phyloP scores from a whole-genome alignment of 2,113 vertebrate species.

The Ellobius talpinus region DNA sequence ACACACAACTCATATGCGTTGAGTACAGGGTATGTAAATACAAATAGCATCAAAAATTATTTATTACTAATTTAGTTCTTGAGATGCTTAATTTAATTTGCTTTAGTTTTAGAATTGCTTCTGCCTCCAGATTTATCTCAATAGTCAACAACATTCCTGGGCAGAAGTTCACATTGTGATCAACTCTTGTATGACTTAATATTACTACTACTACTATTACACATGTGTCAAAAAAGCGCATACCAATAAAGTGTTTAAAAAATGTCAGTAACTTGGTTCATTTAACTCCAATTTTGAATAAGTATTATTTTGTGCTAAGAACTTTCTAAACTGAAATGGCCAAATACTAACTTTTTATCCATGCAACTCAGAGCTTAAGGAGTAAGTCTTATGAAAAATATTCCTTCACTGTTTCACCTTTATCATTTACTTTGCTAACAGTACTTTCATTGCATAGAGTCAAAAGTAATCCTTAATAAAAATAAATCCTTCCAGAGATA shows the following conservation, averaged over 20 bases:
- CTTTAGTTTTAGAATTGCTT: neutral
- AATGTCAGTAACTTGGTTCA: neutral
- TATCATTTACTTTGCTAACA: conserved; percentile 62
- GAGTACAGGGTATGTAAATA: neutral
- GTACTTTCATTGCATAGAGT: neutral
- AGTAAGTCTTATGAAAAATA: conserved; percentile 10
- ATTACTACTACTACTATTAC: neutral
- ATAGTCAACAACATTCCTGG: neutral
- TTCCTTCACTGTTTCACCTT: conserved; percentile 4
- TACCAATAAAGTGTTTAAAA: neutral
- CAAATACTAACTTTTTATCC: conserved; percentile 48
- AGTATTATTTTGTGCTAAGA: conserved; percentile 21
- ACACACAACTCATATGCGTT: neutral
- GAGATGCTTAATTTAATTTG: conserved; percentile 46
- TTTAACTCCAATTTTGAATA: conserved; percentile 44
- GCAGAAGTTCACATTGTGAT: conserved; percentile 27
- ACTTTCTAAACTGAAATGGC: conserved; percentile 20
- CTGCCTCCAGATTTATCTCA: neutral
- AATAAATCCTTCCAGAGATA: conserved; percentile 14
- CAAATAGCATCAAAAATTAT: conserved; percentile 6
- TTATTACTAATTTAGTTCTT: conserved; percentile 34
- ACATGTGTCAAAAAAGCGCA: neutral
- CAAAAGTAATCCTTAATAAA: neutral
- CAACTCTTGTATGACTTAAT: neutral
- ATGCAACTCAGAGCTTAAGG: conserved; percentile 54